Evolutionary conservation across 2,113 vertebrate genomes (phyloP).

Genomic region (Phycodurus eques): DNA sequence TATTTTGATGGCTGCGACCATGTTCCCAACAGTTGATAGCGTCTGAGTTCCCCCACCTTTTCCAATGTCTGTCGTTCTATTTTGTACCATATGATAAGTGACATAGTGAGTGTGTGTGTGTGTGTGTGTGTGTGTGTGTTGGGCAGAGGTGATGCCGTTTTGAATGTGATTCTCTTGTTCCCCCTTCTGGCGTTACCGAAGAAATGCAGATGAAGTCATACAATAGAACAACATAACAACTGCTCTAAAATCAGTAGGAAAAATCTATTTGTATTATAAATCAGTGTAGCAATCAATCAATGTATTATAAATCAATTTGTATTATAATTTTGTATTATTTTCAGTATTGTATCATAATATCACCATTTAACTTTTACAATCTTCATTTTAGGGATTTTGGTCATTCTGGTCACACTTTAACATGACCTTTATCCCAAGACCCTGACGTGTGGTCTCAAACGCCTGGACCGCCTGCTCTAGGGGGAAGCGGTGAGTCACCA

Average conservation of each 20-base stretch:
- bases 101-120: too few species aligned
- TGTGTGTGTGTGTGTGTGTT: too few species aligned
- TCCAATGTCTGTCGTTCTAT: background rate
- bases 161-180: background rate
- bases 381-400: conserved; percentile 76
- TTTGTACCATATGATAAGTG: background rate
- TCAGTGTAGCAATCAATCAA: background rate
- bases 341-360: background rate
- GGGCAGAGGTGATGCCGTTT: background rate
- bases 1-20: background rate
- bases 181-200: background rate
- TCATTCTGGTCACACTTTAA: conserved; percentile 90
- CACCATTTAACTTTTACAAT: background rate
- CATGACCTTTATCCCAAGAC: conserved; percentile 91
- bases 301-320: background rate
- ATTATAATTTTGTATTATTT: background rate
- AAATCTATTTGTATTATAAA: background rate
- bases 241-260: background rate
- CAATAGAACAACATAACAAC: background rate
- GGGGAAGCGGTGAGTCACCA: conserved; percentile 93
- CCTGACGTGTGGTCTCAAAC: conserved; percentile 85
- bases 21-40: background rate
- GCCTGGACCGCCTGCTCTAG: conserved; percentile 89
- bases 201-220: background rate
- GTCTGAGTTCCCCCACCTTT: background rate